Evolutionary conservation across 2,888 invertebrate genomes (phyloP).

Genomic region (Toxonevra muliebris): DNA sequence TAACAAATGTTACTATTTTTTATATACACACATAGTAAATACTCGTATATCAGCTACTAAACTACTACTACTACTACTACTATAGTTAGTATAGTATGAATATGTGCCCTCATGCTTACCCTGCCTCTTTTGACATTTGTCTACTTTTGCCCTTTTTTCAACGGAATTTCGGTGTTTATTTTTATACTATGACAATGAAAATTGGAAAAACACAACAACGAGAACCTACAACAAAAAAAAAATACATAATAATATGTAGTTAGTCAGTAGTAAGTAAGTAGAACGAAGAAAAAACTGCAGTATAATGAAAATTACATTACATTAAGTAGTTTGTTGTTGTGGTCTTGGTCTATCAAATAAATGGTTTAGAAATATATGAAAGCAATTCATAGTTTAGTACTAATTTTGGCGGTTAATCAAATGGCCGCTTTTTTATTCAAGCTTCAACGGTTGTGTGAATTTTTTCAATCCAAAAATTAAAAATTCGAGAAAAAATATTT

Average conservation of each 20-base stretch:
- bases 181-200: constrained; percentile 37
- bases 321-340: constrained; percentile 8
- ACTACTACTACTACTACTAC: no score
- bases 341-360: constrained; percentile 20
- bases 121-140: neutral
- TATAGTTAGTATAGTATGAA: no score
- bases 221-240: neutral
- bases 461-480: no score
- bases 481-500: no score
- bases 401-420: constrained; percentile 30
- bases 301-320: neutral
- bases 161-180: constrained; percentile 26
- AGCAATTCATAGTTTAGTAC: constrained; percentile 22
- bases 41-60: no score
- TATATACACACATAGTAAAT: no score
- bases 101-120: no score
- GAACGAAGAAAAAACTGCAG: no score
- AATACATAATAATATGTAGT: no score
- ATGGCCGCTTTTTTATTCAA: neutral
- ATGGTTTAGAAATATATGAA: constrained; percentile 13
- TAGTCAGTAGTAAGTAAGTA: no score
- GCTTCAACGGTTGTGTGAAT: no score
- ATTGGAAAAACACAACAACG: constrained; percentile 30
- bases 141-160: constrained; percentile 9
- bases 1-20: no score